Evolutionary conservation across 2,797 vertebrate species (phyloP), one percentile per base, ranked within the genome.

Genomic region (Cirrhinus mrigala): DNA sequence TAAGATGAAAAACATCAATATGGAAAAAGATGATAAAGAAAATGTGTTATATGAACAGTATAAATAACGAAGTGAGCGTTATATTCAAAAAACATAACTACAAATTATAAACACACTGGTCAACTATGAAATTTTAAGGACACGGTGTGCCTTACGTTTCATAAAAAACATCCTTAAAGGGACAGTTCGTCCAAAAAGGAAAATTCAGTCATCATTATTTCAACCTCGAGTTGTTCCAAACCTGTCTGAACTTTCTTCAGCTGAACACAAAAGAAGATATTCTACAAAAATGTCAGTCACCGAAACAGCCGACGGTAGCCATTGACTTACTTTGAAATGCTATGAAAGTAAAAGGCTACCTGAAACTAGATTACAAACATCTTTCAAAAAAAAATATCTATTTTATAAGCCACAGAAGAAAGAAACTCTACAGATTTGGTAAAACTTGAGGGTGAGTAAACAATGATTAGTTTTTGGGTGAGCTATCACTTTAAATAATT

Each of bases 21-120:
- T 73, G 37, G 11, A 73, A 82, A 71, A 33, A 60, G 24, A 4
- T 7, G 7, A 64, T 33, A 18, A 8, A 15, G 62, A 66, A 66
- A 16, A 66, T 66, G 62, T 56, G 62, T 70, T 0, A 46, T 60
- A 50, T 27, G 50, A 29, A 52, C 20, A 66, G 81, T n/a, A 76
- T 83, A 83, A 83, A 83, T 68, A 76, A 50, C 9, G 1, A 27
- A 48, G 58, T 14, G 2, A 74, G 56, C 4, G 12, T 82, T 82
- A 62, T 44, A 20, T 75, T 20, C 20, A 64, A 83, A 83, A 48
- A 37, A 62, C 14, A 37, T 2, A 52, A 46, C n/a, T 24, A 68
- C 60, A 83, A 76, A 83, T 24, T 12, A 62, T 75, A 48, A 37
- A 81, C 37, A 81, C n/a, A 6, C 40, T 27, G 24, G 24, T 64